phyloP scores from a whole-genome alignment of 2,888 invertebrate species.

The Drosophila barbarae region DNA sequence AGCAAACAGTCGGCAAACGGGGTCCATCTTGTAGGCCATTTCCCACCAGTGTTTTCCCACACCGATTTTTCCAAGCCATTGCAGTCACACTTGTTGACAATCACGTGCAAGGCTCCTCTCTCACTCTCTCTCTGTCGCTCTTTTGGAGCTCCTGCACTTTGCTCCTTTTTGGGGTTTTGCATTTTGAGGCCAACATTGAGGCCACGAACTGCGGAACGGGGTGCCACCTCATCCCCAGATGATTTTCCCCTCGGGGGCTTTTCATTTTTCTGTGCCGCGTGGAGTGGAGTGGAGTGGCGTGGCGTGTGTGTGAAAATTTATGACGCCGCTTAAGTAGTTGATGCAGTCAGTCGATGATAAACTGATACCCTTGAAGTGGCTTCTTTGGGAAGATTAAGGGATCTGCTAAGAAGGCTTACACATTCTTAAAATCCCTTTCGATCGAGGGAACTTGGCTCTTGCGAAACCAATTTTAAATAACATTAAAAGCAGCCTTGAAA shows the following conservation, averaged over 20 bases:
- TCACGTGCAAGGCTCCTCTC: conserved; percentile 39
- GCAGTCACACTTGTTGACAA: conserved; percentile 75
- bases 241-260: conserved; percentile 1
- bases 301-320: conserved; percentile 64
- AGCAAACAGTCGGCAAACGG: conserved; percentile 13
- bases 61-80: conserved; percentile 50
- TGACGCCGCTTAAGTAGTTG: conserved; percentile 68
- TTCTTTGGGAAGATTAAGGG: no score
- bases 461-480: not conserved
- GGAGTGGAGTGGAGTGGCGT: conserved; percentile 39
- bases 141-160: conserved; percentile 45
- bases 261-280: conserved; percentile 47
- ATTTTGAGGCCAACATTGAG: conserved; percentile 77
- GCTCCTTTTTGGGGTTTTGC: conserved; percentile 74
- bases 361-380: conserved; percentile 13
- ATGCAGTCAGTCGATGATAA: conserved; percentile 20
- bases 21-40: conserved; percentile 21
- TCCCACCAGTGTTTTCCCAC: conserved; percentile 2
- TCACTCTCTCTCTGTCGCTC: not conserved
- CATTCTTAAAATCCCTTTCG: not conserved
- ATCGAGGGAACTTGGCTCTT: no score
- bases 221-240: conserved; percentile 26
- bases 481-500: not conserved
- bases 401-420: not conserved
- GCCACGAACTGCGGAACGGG: conserved; percentile 64